Percentiles rank a stretch among this genome's conserved stretches.
These are phyloP conservation scores for Acyrthosiphon pisum DNA, from an alignment of 1,140 invertebrate species.

Conservation along the genomic window DNA sequence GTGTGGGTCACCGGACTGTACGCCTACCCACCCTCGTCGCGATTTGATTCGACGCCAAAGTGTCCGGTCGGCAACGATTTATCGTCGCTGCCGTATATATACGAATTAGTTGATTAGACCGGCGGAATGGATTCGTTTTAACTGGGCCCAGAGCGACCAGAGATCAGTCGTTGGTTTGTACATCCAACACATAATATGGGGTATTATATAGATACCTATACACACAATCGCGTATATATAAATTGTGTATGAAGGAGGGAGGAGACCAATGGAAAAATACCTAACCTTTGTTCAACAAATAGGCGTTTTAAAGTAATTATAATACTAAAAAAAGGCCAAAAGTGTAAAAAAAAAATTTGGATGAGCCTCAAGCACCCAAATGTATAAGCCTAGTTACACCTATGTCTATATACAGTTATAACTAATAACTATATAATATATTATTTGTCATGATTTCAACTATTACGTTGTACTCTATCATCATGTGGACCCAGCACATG, in stretches of 20 bases:
- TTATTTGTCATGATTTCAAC: too few species aligned
- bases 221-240: not conserved
- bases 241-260: not conserved
- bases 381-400: too few species aligned
- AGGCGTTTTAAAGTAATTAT: too few species aligned
- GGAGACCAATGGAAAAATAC: not conserved
- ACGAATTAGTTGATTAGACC: conserved; percentile 16
- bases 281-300: too few species aligned
- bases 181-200: not conserved
- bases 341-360: too few species aligned
- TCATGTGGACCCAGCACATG: too few species aligned
- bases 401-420: too few species aligned
- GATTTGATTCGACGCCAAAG: conserved; percentile 8
- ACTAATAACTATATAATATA: too few species aligned
- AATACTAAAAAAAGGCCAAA: too few species aligned
- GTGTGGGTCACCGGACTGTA: not conserved
- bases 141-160: not conserved
- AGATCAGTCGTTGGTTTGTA: not conserved
- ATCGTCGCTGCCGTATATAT: not conserved
- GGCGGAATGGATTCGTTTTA: not conserved
- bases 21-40: not conserved
- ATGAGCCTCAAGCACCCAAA: too few species aligned
- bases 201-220: not conserved
- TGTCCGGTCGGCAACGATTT: not conserved
- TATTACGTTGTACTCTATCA: too few species aligned